Evolutionary conservation across 2,113 vertebrate species (phyloP).

Genomic region (Sinocyclocheilus maitianheensis): DNA sequence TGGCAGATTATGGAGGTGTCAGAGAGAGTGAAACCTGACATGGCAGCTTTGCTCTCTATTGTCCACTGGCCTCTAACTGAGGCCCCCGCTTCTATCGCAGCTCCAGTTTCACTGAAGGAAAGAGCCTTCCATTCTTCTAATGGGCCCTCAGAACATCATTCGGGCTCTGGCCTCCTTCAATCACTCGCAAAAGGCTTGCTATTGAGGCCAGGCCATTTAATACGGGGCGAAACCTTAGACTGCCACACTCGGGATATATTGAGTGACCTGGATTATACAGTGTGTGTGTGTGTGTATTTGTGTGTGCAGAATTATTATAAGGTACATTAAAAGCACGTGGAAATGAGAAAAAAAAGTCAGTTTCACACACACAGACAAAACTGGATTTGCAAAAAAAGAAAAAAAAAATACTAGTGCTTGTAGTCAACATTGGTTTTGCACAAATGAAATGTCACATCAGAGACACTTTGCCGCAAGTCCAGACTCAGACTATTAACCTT

Average conservation of each 20-base stretch:
- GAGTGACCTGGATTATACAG: conserved; percentile 63
- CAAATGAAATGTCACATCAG: neutral
- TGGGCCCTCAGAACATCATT: conserved; percentile 66
- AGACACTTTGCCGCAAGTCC: neutral
- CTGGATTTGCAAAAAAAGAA: neutral
- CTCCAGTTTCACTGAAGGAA: conserved; percentile 72
- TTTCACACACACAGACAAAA: neutral
- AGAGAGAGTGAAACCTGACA: conserved; percentile 50
- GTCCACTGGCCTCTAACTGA: conserved; percentile 64
- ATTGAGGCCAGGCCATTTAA: conserved; percentile 76
- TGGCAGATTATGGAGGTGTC: conserved; percentile 29
- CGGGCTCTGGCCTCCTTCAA: conserved; percentile 67
- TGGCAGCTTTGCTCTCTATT: conserved; percentile 40
- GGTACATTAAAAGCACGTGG: neutral
- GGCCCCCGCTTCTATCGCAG: conserved; percentile 52
- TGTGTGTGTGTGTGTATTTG: conserved; percentile 16
- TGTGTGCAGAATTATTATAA: conserved; percentile 2
- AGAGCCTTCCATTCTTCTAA: conserved; percentile 70
- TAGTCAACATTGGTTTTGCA: neutral
- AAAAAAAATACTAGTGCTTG: neutral
- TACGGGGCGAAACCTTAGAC: conserved; percentile 74
- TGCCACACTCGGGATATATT: conserved; percentile 66
- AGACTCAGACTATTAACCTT: neutral
- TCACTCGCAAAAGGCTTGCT: conserved; percentile 66
- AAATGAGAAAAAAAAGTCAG: neutral